phyloP scores from a whole-genome alignment of 1,140 invertebrate genomes.

The Aphelinus certus region DNA sequence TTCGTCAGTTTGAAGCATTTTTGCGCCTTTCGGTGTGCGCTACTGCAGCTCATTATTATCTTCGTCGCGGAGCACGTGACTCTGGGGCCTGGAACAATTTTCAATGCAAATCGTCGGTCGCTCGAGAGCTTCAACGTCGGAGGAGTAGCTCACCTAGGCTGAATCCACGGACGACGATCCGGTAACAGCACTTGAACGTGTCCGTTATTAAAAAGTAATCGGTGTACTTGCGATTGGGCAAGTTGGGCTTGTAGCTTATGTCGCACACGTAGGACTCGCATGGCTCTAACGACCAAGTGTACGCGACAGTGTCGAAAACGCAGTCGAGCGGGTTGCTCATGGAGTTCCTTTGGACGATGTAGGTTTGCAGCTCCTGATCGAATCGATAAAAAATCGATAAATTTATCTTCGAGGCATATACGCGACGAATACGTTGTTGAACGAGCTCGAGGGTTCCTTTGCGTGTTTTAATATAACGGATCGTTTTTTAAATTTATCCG shows the following conservation, averaged over 20 bases:
- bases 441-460: neutral
- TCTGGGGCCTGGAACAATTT: constrained; percentile 10
- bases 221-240: constrained; percentile 43
- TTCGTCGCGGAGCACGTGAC: neutral
- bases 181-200: constrained; percentile 33
- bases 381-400: constrained; percentile 4
- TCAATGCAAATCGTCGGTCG: neutral
- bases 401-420: no score
- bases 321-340: constrained; percentile 51
- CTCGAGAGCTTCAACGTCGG: neutral
- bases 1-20: constrained; percentile 48
- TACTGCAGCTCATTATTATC: constrained; percentile 10
- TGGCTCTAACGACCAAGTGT: constrained; percentile 49
- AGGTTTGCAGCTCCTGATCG: constrained; percentile 44
- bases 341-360: constrained; percentile 48
- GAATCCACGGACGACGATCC: constrained; percentile 44
- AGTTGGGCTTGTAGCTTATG: constrained; percentile 47
- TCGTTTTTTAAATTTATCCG: no score
- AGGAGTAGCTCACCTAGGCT: constrained; percentile 44
- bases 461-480: neutral
- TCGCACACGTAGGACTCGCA: constrained; percentile 44
- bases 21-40: neutral
- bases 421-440: no score
- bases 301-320: constrained; percentile 50
- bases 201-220: constrained; percentile 53